Conservation (phyloP, 2,797 vertebrate genomes). For the Apodemus agrarius region DNA sequence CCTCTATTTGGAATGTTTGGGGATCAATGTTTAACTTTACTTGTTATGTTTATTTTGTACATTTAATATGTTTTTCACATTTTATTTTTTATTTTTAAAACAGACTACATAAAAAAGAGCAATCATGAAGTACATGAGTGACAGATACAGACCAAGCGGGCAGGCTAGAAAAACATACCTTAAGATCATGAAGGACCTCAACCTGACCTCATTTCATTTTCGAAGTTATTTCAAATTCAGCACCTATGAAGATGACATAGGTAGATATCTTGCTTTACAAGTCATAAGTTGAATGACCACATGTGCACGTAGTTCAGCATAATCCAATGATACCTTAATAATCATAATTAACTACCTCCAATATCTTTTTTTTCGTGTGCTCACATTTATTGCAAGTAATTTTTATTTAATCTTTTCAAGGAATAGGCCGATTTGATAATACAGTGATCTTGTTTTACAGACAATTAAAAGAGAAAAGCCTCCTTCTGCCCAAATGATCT, state of each 20-base stretch:
- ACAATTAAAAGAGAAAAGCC: conserved; percentile 70
- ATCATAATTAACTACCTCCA: conserved; percentile 67
- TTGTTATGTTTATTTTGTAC: neutral
- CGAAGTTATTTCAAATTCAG: conserved; percentile 66
- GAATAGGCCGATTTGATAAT: conserved; percentile 47
- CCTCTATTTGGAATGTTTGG: neutral
- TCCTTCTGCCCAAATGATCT: conserved; percentile 70
- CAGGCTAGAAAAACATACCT: conserved; percentile 59
- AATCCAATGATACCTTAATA: conserved; percentile 59
- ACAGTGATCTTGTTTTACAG: conserved; percentile 62
- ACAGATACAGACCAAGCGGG: conserved; percentile 76
- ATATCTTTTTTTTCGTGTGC: conserved; percentile 1
- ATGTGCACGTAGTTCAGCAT: neutral
- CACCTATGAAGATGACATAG: neutral
- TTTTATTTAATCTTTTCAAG: conserved; percentile 67
- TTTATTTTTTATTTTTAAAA: conserved; percentile 77
- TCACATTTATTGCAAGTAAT: conserved; percentile 55
- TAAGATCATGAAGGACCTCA: conserved; percentile 44
- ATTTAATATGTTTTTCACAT: conserved; percentile 71
- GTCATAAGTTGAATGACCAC: conserved; percentile 27
- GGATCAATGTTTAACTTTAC: neutral
- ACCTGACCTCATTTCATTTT: conserved; percentile 52
- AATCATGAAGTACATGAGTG: conserved; percentile 80
- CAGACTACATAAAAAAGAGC: conserved; percentile 82
- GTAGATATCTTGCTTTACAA: conserved; percentile 26